Conservation (phyloP, 2,797 vertebrate species). For the Lindbergichthys nudifrons region DNA sequence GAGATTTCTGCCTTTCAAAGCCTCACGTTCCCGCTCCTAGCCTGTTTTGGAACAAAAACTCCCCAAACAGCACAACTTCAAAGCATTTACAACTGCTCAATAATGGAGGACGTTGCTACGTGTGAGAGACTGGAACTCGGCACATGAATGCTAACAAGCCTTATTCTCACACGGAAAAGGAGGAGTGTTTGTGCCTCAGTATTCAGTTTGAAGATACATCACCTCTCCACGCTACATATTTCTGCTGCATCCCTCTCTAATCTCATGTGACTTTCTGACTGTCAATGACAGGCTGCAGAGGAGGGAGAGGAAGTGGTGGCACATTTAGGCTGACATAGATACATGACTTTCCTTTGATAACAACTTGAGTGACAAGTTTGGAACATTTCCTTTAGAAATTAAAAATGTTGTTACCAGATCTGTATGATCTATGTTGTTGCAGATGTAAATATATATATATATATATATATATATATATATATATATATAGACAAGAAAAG, state of each 20-base stretch:
- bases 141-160: constrained; percentile 56
- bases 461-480: too few species aligned
- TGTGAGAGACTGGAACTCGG: constrained; percentile 15
- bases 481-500: too few species aligned
- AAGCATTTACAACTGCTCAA: constrained; percentile 54
- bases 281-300: constrained; percentile 8
- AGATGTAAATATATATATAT: background rate
- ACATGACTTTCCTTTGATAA: background rate
- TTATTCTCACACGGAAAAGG: background rate
- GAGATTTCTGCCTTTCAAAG: constrained; percentile 26
- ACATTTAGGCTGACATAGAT: background rate
- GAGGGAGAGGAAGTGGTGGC: constrained; percentile 10
- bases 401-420: background rate
- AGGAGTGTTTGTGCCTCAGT: constrained; percentile 9
- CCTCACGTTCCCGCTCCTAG: background rate
- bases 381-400: background rate
- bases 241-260: constrained; percentile 16
- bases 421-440: background rate
- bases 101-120: constrained; percentile 41
- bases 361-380: background rate
- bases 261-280: constrained; percentile 19
- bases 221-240: background rate
- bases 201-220: constrained; percentile 13
- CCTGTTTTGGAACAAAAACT: constrained; percentile 33
- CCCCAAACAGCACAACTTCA: constrained; percentile 50